Percentiles rank a stretch among this genome's conserved stretches.
Evolutionary conservation across 2,888 invertebrate genomes (phyloP).

Genomic region (Eilema sororculum): DNA sequence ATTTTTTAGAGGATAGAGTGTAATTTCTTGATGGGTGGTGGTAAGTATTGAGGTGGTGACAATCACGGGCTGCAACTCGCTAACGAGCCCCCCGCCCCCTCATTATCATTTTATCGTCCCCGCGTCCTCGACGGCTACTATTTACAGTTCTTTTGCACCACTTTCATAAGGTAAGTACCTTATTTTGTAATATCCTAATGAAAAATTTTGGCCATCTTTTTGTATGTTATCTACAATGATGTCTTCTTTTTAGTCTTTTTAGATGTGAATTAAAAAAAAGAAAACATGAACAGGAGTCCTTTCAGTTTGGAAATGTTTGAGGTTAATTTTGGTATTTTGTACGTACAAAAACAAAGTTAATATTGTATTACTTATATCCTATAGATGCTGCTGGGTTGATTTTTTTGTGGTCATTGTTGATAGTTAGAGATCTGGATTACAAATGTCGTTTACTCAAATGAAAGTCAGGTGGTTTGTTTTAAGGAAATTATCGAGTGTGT

Average conservation of each 20-base stretch:
- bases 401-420: too few relatives aligned
- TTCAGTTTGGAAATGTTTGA: neutral
- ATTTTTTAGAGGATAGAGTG: constrained; percentile 51
- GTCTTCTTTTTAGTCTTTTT: neutral
- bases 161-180: constrained; percentile 65
- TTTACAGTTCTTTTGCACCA: constrained; percentile 72
- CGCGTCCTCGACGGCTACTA: constrained; percentile 66
- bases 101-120: constrained; percentile 80
- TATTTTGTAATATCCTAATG: constrained; percentile 69
- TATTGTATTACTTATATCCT: neutral
- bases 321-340: neutral
- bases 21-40: constrained; percentile 51
- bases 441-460: neutral
- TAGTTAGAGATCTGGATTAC: too few relatives aligned
- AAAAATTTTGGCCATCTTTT: constrained; percentile 51
- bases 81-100: constrained; percentile 78
- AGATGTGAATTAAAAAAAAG: neutral
- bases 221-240: constrained; percentile 34
- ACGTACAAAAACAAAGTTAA: neutral
- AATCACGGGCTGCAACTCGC: constrained; percentile 74
- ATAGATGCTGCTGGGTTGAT: too few relatives aligned
- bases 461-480: neutral
- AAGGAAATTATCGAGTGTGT: neutral
- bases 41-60: constrained; percentile 77
- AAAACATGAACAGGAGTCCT: neutral